Evolutionary conservation across 92 coral and sea anemone species (phyloP).

Genomic region (Meandrina meandrites): DNA sequence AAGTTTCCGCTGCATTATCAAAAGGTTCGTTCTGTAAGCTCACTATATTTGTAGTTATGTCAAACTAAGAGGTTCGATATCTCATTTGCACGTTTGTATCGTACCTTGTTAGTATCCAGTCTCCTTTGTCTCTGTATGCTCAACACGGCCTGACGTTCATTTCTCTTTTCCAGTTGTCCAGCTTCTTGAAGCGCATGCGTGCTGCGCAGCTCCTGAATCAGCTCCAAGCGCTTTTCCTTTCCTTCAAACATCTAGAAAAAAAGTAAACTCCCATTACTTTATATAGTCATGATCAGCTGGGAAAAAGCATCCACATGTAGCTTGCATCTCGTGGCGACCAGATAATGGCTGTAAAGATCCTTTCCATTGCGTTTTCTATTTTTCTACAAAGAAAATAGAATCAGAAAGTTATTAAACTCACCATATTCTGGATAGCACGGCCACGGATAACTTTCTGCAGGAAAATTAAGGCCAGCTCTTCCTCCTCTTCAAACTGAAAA

Average conservation of each 20-base stretch:
- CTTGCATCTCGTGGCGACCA: too few species aligned
- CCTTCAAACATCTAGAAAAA: conserved; percentile 94
- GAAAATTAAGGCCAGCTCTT: conserved; percentile 91
- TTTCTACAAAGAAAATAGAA: too few species aligned
- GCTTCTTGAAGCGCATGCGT: conserved; percentile 97
- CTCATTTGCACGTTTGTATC: background rate
- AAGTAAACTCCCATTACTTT: background rate
- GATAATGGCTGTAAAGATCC: too few species aligned
- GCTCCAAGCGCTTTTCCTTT: conserved; percentile 92
- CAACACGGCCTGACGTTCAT: conserved; percentile 89
- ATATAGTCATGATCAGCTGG: too few species aligned
- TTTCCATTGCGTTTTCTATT: too few species aligned
- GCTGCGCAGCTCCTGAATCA: conserved; percentile 95
- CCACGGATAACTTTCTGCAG: conserved; percentile 95
- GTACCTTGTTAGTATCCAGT: conserved; percentile 93
- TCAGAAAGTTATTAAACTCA: too few species aligned
- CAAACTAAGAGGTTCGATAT: too few species aligned
- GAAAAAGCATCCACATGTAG: too few species aligned
- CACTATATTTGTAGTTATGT: too few species aligned
- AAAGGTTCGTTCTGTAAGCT: too few species aligned
- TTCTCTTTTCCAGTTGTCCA: conserved; percentile 88
- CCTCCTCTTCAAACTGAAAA: conserved; percentile 91
- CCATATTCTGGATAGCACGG: conserved; percentile 98
- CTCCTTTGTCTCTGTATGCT: conserved; percentile 91
- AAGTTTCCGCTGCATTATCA: too few species aligned